Conservation (phyloP, 2,888 invertebrate species). For the Leptogaster cylindrica region DNA sequence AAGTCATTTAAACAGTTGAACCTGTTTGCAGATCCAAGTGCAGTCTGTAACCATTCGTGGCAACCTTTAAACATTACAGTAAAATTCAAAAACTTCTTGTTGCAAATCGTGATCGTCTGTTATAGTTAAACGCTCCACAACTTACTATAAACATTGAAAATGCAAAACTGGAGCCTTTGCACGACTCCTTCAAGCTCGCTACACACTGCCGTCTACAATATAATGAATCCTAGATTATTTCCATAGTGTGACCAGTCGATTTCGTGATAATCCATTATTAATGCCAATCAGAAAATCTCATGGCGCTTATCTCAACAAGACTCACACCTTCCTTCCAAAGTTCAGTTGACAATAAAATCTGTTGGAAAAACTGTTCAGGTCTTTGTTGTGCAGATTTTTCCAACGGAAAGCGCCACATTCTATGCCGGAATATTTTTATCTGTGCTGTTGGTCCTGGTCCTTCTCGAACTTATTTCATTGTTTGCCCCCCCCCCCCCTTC, state of each 20-base stretch:
- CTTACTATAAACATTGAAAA: no score
- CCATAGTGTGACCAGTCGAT: slow-evolving; percentile 54
- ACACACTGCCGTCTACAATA: neutral
- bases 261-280: slow-evolving; percentile 63
- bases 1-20: no score
- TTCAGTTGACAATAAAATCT: slow-evolving; percentile 24
- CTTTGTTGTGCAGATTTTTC: slow-evolving; percentile 3
- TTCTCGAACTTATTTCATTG: slow-evolving; percentile 26
- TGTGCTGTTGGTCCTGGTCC: slow-evolving; percentile 2
- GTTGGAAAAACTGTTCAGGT: neutral
- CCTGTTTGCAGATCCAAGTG: no score
- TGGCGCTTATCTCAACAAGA: slow-evolving; percentile 38
- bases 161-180: neutral
- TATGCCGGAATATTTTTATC: neutral
- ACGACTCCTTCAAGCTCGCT: slow-evolving; percentile 13
- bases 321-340: slow-evolving; percentile 18
- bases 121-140: no score
- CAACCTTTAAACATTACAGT: no score
- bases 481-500: neutral
- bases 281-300: slow-evolving; percentile 60
- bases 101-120: no score
- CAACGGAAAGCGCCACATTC: slow-evolving; percentile 22
- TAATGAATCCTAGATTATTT: slow-evolving; percentile 27
- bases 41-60: no score
- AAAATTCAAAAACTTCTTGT: no score